A percentile compares a stretch with the other conserved stretches of the same genome.
These are phyloP conservation scores for Tuta absoluta DNA, from an alignment of 2,888 invertebrate genomes.

Conservation along the genomic window DNA sequence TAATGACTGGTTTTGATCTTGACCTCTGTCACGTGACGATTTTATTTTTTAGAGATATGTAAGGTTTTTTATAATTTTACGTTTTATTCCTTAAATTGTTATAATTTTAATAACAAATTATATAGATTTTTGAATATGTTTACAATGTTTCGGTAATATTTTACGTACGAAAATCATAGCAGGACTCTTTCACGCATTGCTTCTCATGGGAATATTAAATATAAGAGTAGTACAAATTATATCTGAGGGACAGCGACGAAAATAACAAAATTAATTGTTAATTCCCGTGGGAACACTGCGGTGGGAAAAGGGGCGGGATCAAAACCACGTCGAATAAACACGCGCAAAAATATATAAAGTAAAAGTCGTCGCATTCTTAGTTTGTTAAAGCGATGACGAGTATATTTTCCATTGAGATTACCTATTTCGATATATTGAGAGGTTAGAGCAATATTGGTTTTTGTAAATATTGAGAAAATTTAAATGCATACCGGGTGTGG, in stretches of 20 bases:
- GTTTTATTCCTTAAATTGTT: not conserved
- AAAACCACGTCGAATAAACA: not conserved
- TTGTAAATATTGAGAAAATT: constrained; percentile 58
- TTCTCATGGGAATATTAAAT: not conserved
- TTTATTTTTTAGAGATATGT: not conserved
- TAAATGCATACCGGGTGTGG: constrained; percentile 38
- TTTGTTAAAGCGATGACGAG: constrained; percentile 44
- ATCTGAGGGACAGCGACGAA: constrained; percentile 24
- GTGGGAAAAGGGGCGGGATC: not conserved
- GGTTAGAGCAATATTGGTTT: constrained; percentile 53
- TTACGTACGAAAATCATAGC: not conserved
- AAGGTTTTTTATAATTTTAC: not conserved
- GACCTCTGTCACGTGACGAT: not conserved
- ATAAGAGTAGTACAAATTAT: constrained; percentile 7
- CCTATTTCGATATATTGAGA: constrained; percentile 34
- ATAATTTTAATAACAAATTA: not conserved
- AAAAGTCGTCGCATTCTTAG: constrained; percentile 27
- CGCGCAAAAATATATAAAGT: constrained; percentile 11
- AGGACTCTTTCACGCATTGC: not conserved
- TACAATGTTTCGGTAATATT: not conserved
- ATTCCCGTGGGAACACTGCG: not conserved
- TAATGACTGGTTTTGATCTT: constrained; percentile 3
- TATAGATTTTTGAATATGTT: not conserved
- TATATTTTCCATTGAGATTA: constrained; percentile 46
- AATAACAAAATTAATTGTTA: not conserved